Conservation (phyloP, 2,113 vertebrate genomes). For the Amphiprion percula region DNA sequence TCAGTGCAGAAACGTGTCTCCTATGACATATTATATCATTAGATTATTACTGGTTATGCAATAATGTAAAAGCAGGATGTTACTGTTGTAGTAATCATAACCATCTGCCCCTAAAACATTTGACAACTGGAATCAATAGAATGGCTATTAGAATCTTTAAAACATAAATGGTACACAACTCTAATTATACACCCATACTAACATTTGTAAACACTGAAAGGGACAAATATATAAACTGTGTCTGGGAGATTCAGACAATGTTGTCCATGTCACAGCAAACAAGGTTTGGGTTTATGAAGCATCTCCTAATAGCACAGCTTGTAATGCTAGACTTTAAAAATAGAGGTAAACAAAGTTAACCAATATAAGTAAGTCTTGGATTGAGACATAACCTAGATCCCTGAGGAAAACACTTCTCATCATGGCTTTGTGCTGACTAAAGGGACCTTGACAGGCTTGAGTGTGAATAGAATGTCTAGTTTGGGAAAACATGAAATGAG, state of each 20-base stretch:
- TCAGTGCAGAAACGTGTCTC: too few species aligned
- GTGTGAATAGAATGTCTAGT: neutral
- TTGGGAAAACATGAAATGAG: slow-evolving; percentile 26
- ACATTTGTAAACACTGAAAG: neutral
- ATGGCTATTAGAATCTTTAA: too few species aligned
- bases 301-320: neutral
- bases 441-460: neutral
- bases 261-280: neutral
- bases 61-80: too few species aligned
- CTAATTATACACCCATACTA: too few species aligned
- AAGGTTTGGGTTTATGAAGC: neutral
- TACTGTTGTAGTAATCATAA: too few species aligned
- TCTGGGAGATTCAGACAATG: too few species aligned
- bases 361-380: neutral
- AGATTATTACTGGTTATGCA: too few species aligned
- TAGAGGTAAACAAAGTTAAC: neutral
- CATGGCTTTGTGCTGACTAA: slow-evolving; percentile 7
- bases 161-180: too few species aligned
- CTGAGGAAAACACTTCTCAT: neutral
- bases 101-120: too few species aligned
- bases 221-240: neutral
- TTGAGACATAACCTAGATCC: neutral
- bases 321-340: neutral
- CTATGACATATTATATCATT: too few species aligned
- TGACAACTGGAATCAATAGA: too few species aligned